Evolutionary conservation across 2,113 vertebrate genomes (phyloP), one percentile per base, ranked within the genome.

Genomic region (Tetrao urogallus): DNA sequence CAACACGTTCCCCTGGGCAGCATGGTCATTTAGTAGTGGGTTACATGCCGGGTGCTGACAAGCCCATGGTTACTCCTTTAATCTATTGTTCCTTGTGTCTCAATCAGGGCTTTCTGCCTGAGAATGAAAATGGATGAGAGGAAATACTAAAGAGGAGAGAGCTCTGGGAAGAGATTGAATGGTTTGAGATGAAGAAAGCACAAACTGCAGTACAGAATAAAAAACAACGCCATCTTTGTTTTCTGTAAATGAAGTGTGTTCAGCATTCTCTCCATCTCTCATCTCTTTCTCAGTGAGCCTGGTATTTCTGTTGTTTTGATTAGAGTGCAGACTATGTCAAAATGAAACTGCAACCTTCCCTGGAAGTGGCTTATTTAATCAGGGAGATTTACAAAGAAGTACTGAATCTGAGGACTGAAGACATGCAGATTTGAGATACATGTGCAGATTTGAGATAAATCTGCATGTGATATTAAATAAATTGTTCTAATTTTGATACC

Each of bases 181-280:
- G 40, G 81, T 56, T 95, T 36, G 18, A 43, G 71, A 67, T 65
- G 75, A 85, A 94, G 89, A 84, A 43, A 76, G 66, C 22, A 48
- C 75, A 89, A n/a, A 75, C 47, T 25, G 42, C n/a, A 64, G 57
- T 13, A 56, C 36, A 65, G 18, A 70, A 50, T n/a, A 48, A 38
- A 86, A 86, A 93, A 90, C 40, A 93, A 92, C 58, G 8, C 57
- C 27, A 16, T 63, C 69, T 95, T 94, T 93, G 93, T 95, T 96
- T 95, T 72, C 61, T 81, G 57, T 83, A 73, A 83, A 56, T 66
- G 54, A 93, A 90, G 43, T 87, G 50, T 92, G 48, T 70, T 85
- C 63, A 63, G 4, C 36, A 34, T 40, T 70, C 67, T 91, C 75
- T 71, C 43, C 19, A 5, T 57, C 63, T 86, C 73, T 87, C 0